phyloP scores from a whole-genome alignment of 2,113 vertebrate genomes.

The Mobula hypostoma region DNA sequence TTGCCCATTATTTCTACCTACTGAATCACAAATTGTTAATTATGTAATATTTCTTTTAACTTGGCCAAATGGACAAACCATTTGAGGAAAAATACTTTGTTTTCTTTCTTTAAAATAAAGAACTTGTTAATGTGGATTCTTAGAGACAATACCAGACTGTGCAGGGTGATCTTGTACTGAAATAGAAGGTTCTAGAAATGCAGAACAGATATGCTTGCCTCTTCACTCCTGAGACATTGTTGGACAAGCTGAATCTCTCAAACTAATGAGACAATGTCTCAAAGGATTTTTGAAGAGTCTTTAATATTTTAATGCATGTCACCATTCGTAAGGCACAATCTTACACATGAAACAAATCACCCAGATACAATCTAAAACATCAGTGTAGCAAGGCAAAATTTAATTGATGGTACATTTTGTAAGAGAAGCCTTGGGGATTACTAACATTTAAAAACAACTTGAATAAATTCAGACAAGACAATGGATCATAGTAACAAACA shows the following conservation, averaged over 20 bases:
- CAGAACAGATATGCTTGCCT: conserved; percentile 1
- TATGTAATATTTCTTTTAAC: background rate
- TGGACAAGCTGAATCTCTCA: conserved; percentile 39
- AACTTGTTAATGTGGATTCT: background rate
- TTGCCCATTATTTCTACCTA: background rate
- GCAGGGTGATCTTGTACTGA: background rate
- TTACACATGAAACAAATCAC: conserved; percentile 14
- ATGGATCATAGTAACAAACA: background rate
- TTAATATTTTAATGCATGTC: conserved; percentile 40
- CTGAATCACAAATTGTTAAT: background rate
- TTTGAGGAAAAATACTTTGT: background rate
- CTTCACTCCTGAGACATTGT: conserved; percentile 35
- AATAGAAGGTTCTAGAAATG: background rate
- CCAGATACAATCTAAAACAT: conserved; percentile 10
- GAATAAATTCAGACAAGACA: background rate
- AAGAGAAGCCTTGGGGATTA: background rate
- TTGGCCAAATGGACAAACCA: background rate
- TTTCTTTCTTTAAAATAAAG: background rate
- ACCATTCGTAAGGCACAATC: conserved; percentile 39
- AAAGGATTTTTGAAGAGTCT: conserved; percentile 36
- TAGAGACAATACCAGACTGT: background rate
- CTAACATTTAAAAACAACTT: conserved; percentile 2
- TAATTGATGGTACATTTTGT: background rate
- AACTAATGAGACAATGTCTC: conserved; percentile 39
- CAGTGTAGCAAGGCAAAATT: background rate